phyloP scores from a whole-genome alignment of 2,113 vertebrate species.

The Electrona antarctica region DNA sequence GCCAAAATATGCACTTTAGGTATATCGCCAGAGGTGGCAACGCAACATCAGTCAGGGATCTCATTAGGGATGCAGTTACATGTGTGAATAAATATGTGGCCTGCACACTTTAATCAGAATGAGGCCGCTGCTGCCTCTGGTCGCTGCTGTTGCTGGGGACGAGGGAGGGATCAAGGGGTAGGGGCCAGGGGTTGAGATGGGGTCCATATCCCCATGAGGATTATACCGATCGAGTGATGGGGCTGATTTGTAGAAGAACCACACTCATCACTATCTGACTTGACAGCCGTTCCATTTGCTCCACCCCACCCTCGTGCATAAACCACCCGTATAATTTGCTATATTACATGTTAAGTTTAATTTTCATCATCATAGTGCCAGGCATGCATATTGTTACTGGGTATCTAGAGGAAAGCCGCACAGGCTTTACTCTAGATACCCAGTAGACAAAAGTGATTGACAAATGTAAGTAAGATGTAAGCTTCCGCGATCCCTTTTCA shows the following conservation, averaged over 20 bases:
- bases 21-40: conserved; percentile 56
- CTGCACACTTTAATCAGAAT: conserved; percentile 61
- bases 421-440: neutral
- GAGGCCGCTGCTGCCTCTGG: conserved; percentile 25
- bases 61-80: conserved; percentile 70
- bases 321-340: neutral
- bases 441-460: conserved; percentile 20
- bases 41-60: conserved; percentile 55
- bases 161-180: conserved; percentile 47
- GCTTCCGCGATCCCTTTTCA: neutral
- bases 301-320: conserved; percentile 5
- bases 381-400: neutral
- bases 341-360: neutral
- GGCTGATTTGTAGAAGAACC: conserved; percentile 24
- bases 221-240: conserved; percentile 30
- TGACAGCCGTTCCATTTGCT: conserved; percentile 1
- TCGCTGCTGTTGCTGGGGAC: conserved; percentile 33
- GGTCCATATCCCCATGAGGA: conserved; percentile 33
- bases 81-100: conserved; percentile 68
- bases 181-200: conserved; percentile 32
- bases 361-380: neutral
- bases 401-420: neutral
- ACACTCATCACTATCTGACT: conserved; percentile 21
- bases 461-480: conserved; percentile 8
- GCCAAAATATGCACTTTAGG: conserved; percentile 70